These are phyloP conservation scores for Lasioglossum lativentre DNA, from an alignment of 2,888 invertebrate species.

Conservation along the genomic window DNA sequence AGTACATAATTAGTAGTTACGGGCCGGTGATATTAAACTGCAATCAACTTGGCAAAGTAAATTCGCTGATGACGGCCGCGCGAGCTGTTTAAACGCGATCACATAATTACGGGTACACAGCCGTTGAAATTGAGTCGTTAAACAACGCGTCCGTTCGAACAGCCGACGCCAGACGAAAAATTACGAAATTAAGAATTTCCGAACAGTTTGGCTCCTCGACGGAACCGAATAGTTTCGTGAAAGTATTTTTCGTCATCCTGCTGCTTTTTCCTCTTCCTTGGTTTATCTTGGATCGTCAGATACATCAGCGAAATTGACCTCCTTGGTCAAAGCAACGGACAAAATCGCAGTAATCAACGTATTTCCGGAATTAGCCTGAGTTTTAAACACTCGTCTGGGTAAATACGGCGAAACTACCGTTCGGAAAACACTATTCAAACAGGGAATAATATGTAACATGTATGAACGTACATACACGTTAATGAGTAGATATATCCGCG, in stretches of 20 bases:
- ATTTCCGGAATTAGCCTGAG: background rate
- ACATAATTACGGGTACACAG: constrained; percentile 45
- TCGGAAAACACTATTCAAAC: constrained; percentile 8
- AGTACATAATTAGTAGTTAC: constrained; percentile 69
- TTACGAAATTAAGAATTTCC: constrained; percentile 39
- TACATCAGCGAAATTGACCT: background rate
- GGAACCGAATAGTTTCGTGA: background rate
- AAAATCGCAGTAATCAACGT: background rate
- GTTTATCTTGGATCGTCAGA: background rate
- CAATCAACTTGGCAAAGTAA: constrained; percentile 60
- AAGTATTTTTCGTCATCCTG: background rate
- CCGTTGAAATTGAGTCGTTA: constrained; percentile 53
- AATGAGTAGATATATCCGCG: constrained; percentile 22
- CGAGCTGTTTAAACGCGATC: constrained; percentile 56
- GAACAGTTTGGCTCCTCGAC: background rate
- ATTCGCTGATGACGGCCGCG: constrained; percentile 43
- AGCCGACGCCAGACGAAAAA: background rate
- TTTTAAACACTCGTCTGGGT: constrained; percentile 2
- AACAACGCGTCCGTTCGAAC: constrained; percentile 22
- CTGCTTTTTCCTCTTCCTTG: background rate
- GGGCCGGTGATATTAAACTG: constrained; percentile 62
- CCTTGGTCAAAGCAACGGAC: background rate
- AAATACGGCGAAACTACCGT: background rate
- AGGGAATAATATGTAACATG: constrained; percentile 1
- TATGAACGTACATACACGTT: background rate